Evolutionary conservation across 2,797 vertebrate genomes (phyloP).

Genomic region (Setipinna tenuifilis): DNA sequence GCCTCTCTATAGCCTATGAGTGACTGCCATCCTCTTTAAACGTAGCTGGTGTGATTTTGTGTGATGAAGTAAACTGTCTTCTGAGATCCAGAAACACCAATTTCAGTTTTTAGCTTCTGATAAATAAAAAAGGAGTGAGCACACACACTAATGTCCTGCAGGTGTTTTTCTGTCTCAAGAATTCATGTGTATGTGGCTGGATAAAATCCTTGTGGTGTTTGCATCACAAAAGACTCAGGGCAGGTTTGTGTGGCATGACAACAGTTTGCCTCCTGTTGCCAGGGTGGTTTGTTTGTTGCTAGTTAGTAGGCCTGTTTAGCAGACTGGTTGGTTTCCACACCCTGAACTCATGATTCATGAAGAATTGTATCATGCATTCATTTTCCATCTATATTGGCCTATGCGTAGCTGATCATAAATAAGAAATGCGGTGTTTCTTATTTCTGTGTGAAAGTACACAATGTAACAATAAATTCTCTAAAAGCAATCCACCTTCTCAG

Average conservation of each 20-base stretch:
- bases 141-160: neutral
- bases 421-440: neutral
- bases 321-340: neutral
- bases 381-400: neutral
- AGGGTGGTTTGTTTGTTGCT: neutral
- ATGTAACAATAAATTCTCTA: no score
- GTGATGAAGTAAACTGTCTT: neutral
- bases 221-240: neutral
- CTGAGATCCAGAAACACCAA: neutral
- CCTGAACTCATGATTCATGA: neutral
- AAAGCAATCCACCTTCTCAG: no score
- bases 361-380: neutral
- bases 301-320: neutral
- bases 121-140: neutral
- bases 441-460: neutral
- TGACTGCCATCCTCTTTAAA: neutral
- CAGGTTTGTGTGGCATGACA: neutral
- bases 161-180: neutral
- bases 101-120: neutral
- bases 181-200: neutral
- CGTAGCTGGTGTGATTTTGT: neutral
- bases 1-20: no score
- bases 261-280: neutral
- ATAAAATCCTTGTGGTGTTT: neutral
- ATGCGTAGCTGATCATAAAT: neutral